Percentiles rank a stretch among this genome's conserved stretches.
Evolutionary conservation across 2,797 vertebrate species (phyloP).

Genomic region (Tokudaia muenninki): DNA sequence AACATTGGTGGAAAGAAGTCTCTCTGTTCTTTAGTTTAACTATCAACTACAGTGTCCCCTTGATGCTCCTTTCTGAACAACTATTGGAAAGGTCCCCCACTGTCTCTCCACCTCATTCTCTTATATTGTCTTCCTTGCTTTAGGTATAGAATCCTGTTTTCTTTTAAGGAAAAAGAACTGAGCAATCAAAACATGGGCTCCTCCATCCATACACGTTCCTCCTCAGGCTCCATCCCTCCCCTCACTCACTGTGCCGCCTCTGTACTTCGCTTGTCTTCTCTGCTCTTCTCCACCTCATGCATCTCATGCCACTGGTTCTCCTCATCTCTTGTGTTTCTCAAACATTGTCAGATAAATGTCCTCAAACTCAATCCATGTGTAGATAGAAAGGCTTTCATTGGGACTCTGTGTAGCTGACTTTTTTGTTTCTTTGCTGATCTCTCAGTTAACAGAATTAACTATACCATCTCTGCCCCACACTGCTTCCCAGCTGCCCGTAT

Average conservation of each 20-base stretch:
- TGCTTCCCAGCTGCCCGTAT: neutral
- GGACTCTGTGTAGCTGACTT: neutral
- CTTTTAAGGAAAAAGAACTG: neutral
- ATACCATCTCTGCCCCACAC: neutral
- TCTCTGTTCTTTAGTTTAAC: neutral
- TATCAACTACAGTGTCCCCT: neutral
- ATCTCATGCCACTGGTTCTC: neutral
- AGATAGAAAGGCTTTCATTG: neutral
- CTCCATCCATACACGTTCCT: neutral
- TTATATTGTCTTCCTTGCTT: neutral
- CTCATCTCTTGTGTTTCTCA: neutral
- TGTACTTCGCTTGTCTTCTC: neutral
- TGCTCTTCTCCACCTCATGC: neutral
- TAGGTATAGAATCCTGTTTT: neutral
- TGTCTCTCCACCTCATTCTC: neutral
- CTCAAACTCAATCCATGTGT: neutral
- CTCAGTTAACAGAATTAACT: neutral
- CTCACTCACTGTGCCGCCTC: neutral
- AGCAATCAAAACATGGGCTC: neutral
- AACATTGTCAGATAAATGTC: neutral
- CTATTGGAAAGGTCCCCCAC: neutral
- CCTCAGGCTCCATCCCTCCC: neutral
- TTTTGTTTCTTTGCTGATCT: constrained; percentile 25
- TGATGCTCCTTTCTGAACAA: neutral
- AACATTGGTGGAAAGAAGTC: neutral